Percentiles rank a stretch among this genome's conserved stretches.
Evolutionary conservation across 2,113 vertebrate species (phyloP).

Genomic region (Onychorhynchus coronatus): DNA sequence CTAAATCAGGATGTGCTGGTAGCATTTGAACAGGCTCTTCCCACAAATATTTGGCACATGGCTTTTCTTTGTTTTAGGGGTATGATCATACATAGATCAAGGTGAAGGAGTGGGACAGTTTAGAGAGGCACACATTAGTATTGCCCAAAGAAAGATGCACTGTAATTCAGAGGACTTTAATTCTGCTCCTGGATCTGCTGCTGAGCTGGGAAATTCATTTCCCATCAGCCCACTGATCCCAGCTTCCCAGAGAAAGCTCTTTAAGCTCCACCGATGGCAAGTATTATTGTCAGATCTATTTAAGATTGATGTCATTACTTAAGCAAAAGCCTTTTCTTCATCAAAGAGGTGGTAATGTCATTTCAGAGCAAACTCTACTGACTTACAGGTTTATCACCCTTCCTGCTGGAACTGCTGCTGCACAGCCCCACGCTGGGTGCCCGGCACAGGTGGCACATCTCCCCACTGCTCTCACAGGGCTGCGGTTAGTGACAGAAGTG

Average conservation of each 20-base stretch:
- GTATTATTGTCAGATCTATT: not conserved
- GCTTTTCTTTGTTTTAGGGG: conserved; percentile 4
- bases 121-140: not conserved
- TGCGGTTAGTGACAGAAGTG: not conserved
- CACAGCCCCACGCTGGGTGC: fast-evolving
- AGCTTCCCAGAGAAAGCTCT: not conserved
- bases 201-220: not conserved
- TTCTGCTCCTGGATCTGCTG: not conserved
- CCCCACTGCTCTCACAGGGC: fast-evolving
- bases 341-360: not conserved
- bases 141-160: not conserved
- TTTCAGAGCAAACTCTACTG: not conserved
- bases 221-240: not conserved
- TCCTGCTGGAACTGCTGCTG: not conserved
- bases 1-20: not conserved
- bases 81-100: not conserved
- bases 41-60: not conserved
- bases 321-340: not conserved
- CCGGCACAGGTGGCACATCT: fast-evolving
- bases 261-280: not conserved
- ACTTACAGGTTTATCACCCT: not conserved
- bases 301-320: not conserved
- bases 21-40: not conserved
- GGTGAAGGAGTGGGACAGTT: not conserved
- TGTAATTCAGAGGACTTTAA: not conserved